phyloP scores from a whole-genome alignment of 30 jellyfish, hydroid and myxozoan genomes.

The Aurelia sp. region DNA sequence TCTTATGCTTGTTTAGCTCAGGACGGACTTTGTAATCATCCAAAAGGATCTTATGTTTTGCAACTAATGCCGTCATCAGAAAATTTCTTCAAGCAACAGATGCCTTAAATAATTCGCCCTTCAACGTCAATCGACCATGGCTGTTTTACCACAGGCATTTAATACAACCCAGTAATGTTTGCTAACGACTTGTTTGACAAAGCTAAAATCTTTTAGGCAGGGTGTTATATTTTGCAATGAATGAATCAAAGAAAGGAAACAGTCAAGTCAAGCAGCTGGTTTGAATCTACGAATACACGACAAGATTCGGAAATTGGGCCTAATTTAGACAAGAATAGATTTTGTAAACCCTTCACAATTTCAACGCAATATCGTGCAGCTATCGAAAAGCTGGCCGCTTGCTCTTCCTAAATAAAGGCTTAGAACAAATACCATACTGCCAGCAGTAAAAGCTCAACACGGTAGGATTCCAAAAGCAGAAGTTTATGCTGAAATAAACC shows the following conservation, averaged over 20 bases:
- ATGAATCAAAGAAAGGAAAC: background rate
- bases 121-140: too few species aligned
- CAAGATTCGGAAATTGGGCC: constrained; percentile 12
- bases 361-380: background rate
- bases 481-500: background rate
- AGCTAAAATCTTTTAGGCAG: too few species aligned
- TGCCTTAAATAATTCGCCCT: too few species aligned
- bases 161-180: too few species aligned
- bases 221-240: too few species aligned
- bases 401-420: background rate
- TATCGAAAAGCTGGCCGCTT: background rate
- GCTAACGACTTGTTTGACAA: too few species aligned
- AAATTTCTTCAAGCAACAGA: too few species aligned
- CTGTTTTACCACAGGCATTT: too few species aligned
- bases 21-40: too few species aligned
- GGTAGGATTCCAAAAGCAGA: background rate
- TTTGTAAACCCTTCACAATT: background rate
- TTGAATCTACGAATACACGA: background rate
- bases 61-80: too few species aligned
- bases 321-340: background rate
- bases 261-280: constrained; percentile 1
- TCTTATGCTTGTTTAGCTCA: too few species aligned
- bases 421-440: background rate
- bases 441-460: background rate
- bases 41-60: too few species aligned